Percentiles rank a stretch among this genome's conserved stretches.
Evolutionary conservation across 2,113 vertebrate species (phyloP).

Genomic region (Xenopus laevis): DNA sequence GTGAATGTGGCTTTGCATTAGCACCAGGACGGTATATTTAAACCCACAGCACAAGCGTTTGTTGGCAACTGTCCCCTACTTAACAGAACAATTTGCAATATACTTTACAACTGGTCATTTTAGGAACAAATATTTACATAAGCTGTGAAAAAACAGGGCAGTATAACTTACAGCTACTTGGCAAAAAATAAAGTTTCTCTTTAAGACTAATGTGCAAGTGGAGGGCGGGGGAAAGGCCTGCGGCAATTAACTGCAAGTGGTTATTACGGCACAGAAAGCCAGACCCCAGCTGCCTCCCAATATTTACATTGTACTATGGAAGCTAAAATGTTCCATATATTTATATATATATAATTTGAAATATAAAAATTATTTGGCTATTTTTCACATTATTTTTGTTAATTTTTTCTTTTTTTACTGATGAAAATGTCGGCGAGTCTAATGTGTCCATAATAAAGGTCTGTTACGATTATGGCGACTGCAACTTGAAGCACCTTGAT

Average conservation of each 20-base stretch:
- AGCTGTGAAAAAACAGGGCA: constrained; percentile 6
- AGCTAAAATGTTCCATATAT: constrained; percentile 57
- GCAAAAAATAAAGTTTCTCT: constrained; percentile 55
- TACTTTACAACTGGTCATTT: neutral
- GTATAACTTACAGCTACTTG: constrained; percentile 40
- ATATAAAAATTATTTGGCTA: constrained; percentile 69
- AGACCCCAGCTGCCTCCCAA: constrained; percentile 58
- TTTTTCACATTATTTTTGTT: constrained; percentile 59
- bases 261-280: constrained; percentile 60
- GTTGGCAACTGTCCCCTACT: too few species aligned
- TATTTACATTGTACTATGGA: constrained; percentile 73
- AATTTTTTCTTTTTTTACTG: too few species aligned
- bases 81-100: neutral
- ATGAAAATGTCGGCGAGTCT: too few species aligned
- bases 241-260: constrained; percentile 59
- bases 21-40: too few species aligned
- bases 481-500: too few species aligned
- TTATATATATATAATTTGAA: constrained; percentile 46
- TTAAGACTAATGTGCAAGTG: constrained; percentile 68
- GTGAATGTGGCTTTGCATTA: too few species aligned
- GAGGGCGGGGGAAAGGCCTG: constrained; percentile 53
- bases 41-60: too few species aligned
- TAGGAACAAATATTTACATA: neutral
- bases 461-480: too few species aligned
- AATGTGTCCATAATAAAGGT: too few species aligned